phyloP scores from a whole-genome alignment of 2,113 vertebrate genomes.

The Ammospiza caudacuta region DNA sequence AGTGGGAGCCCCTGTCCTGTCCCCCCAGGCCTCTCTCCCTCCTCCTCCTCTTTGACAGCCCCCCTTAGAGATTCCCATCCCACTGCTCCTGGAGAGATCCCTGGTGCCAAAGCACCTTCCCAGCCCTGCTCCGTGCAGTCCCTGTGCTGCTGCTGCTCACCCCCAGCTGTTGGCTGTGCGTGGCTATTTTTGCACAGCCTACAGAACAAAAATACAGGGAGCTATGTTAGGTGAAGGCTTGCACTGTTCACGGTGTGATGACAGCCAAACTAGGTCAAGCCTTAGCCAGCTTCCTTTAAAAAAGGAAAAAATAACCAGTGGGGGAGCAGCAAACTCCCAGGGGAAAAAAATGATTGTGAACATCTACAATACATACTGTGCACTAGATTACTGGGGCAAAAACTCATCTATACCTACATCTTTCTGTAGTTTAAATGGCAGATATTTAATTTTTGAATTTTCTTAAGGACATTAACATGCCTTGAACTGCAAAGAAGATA shows the following conservation, averaged over 20 bases:
- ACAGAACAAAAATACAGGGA: not conserved
- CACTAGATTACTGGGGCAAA: not conserved
- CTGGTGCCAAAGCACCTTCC: not conserved
- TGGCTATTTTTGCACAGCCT: not conserved
- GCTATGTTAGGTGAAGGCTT: not conserved
- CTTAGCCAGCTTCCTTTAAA: not conserved
- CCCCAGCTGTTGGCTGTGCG: not conserved
- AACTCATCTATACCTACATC: not conserved
- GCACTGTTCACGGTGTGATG: not conserved
- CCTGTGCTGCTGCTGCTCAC: not conserved
- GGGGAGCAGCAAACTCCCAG: not conserved
- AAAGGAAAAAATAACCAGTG: not conserved
- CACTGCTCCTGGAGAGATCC: rapidly evolving
- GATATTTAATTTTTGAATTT: rapidly evolving
- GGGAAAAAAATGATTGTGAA: not conserved
- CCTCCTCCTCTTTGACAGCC: not conserved
- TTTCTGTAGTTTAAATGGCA: not conserved
- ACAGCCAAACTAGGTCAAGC: slow-evolving; percentile 28
- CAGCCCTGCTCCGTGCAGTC: not conserved
- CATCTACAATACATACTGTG: not conserved
- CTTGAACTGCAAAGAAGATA: not conserved
- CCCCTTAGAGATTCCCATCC: not conserved
- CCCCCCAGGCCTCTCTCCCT: not conserved
- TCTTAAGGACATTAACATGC: not conserved
- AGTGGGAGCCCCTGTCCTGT: not conserved